phyloP scores from a whole-genome alignment of 30 jellyfish, hydroid and myxozoan species.

The Pelagia noctiluca region DNA sequence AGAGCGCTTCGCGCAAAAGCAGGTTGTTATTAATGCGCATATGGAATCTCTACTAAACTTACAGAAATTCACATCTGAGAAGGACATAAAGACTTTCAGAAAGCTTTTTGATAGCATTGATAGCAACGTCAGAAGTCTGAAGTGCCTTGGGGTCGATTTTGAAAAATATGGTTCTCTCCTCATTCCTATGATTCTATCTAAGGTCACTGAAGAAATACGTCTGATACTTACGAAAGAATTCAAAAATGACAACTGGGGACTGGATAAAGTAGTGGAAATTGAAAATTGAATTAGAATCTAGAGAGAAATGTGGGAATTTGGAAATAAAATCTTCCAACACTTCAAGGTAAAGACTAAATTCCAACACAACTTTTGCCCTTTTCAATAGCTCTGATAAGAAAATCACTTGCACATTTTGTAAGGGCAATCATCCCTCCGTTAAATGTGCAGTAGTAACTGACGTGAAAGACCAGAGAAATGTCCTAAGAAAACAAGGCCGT shows the following conservation, averaged over 20 bases:
- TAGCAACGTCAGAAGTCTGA: conserved; percentile 26
- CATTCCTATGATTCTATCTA: conserved; percentile 5
- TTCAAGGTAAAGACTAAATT: too few relatives aligned
- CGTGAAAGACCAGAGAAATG: conserved; percentile 8
- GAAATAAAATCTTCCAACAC: too few relatives aligned
- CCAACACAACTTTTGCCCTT: neutral
- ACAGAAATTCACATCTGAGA: conserved; percentile 24
- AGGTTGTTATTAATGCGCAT: conserved; percentile 57
- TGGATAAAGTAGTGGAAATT: neutral
- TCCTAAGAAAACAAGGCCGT: conserved; percentile 51
- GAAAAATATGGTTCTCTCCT: conserved; percentile 21
- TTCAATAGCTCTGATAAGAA: neutral
- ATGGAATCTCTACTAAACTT: conserved; percentile 37
- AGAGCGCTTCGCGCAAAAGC: conserved; percentile 53
- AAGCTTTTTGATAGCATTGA: conserved; percentile 51
- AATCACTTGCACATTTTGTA: conserved; percentile 16
- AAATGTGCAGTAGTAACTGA: conserved; percentile 3
- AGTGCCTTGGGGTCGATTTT: conserved; percentile 25
- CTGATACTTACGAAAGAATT: conserved; percentile 1
- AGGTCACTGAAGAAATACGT: conserved; percentile 38
- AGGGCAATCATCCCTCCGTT: conserved; percentile 15
- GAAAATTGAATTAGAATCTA: neutral
- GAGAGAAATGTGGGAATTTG: too few relatives aligned
- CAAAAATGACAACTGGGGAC: conserved; percentile 16
- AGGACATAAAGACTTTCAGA: conserved; percentile 33